phyloP scores from a whole-genome alignment of 2,797 vertebrate genomes.

The Lophius americanus region DNA sequence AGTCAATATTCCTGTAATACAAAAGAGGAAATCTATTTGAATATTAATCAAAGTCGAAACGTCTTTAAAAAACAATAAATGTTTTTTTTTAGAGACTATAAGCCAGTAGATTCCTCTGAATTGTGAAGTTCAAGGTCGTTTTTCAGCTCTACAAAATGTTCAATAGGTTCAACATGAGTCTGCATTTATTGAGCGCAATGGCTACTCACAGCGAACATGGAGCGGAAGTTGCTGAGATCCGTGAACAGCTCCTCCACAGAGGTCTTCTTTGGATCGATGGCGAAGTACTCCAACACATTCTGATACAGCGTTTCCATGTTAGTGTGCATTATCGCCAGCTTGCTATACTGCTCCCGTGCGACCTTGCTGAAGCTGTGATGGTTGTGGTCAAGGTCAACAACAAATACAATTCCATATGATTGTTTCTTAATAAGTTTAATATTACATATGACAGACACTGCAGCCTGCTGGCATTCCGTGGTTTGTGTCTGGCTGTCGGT shows the following conservation, averaged over 20 bases:
- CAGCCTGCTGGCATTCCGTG: constrained; percentile 41
- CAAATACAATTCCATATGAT: constrained; percentile 2
- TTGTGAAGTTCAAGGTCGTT: too few relatives aligned
- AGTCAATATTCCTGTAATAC: too few relatives aligned
- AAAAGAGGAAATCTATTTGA: too few relatives aligned
- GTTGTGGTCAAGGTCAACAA: constrained; percentile 70
- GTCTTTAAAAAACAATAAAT: too few relatives aligned
- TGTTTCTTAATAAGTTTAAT: constrained; percentile 14
- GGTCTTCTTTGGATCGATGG: constrained; percentile 92
- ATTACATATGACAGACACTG: constrained; percentile 3
- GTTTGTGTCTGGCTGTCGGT: constrained; percentile 32
- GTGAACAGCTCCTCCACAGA: constrained; percentile 94
- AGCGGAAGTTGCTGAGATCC: constrained; percentile 93
- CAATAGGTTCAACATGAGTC: too few relatives aligned
- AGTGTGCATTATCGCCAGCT: constrained; percentile 87
- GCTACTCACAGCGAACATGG: constrained; percentile 89
- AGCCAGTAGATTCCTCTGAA: too few relatives aligned
- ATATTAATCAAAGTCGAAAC: too few relatives aligned
- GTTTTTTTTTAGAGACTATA: too few relatives aligned
- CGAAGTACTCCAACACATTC: constrained; percentile 88
- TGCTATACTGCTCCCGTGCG: constrained; percentile 89
- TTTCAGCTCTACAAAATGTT: too few relatives aligned
- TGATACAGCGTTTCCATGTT: constrained; percentile 91
- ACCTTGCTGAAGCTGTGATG: constrained; percentile 87
- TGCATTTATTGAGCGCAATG: background rate